phyloP scores from a whole-genome alignment of 2,888 invertebrate genomes.

The Tetragonula carbonaria region DNA sequence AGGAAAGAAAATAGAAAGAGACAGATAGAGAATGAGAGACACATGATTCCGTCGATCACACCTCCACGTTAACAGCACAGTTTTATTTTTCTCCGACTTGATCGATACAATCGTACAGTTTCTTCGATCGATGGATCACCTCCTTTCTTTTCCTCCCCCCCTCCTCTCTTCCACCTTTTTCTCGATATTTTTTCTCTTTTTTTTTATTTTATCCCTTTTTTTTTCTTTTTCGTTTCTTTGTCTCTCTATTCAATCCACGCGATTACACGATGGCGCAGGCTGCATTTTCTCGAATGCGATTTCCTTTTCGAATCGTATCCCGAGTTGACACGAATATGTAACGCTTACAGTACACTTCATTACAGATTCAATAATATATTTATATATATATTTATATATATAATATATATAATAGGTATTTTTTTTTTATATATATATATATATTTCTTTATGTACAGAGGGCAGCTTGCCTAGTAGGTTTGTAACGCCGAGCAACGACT shows the following conservation, averaged over 20 bases:
- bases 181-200: slow-evolving; percentile 1
- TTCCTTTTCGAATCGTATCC: slow-evolving; percentile 6
- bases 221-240: background rate
- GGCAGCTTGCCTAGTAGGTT: slow-evolving; percentile 79
- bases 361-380: slow-evolving; percentile 80
- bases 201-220: background rate
- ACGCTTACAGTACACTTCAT: slow-evolving; percentile 82
- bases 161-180: background rate
- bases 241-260: slow-evolving; percentile 12
- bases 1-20: background rate
- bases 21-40: slow-evolving; percentile 14
- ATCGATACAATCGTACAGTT: slow-evolving; percentile 57
- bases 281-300: slow-evolving; percentile 35
- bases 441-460: slow-evolving; percentile 79
- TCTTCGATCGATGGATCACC: slow-evolving; percentile 33
- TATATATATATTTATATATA: slow-evolving; percentile 64
- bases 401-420: slow-evolving; percentile 58
- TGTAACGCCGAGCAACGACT: slow-evolving; percentile 60
- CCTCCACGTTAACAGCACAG: slow-evolving; percentile 52
- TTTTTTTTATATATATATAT: slow-evolving; percentile 53
- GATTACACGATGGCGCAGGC: slow-evolving; percentile 70
- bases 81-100: slow-evolving; percentile 49
- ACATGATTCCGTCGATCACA: slow-evolving; percentile 24
- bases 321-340: slow-evolving; percentile 79
- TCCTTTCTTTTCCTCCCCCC: background rate